Evolutionary conservation across 1,140 invertebrate genomes (phyloP).

Genomic region (Hycleus phaleratus): DNA sequence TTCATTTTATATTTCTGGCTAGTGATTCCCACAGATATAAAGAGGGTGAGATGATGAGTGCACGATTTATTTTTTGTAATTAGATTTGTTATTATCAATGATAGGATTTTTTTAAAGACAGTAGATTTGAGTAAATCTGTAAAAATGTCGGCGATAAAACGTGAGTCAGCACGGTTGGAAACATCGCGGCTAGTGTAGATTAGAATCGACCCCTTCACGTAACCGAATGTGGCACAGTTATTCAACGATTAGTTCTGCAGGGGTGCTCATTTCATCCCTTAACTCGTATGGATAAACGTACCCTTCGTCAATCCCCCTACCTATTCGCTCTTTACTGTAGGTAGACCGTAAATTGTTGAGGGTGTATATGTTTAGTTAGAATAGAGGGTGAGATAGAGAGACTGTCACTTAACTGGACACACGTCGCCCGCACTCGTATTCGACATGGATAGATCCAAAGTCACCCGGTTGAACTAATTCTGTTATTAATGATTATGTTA

Average conservation of each 20-base stretch:
- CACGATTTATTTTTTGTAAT: constrained; percentile 29
- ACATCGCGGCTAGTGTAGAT: constrained; percentile 21
- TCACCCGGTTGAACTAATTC: constrained; percentile 13
- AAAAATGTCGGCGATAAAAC: background rate
- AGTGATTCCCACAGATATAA: constrained; percentile 30
- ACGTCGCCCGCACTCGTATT: constrained; percentile 25
- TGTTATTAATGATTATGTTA: constrained; percentile 20
- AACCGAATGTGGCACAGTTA: constrained; percentile 33
- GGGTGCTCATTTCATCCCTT: constrained; percentile 23
- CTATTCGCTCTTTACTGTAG: background rate
- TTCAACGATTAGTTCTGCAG: constrained; percentile 37
- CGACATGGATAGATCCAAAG: constrained; percentile 13
- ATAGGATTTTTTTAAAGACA: too few relatives aligned
- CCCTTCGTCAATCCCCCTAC: constrained; percentile 9
- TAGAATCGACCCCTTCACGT: constrained; percentile 25
- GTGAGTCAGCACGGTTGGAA: background rate
- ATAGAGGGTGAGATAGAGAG: constrained; percentile 2
- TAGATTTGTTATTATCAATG: constrained; percentile 22
- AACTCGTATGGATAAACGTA: background rate
- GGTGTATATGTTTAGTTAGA: too few relatives aligned
- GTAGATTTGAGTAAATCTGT: background rate
- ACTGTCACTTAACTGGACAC: constrained; percentile 27
- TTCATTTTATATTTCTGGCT: constrained; percentile 26
- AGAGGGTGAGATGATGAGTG: constrained; percentile 15
- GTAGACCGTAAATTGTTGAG: background rate